Base-by-base conservation (phyloP, 2,888 invertebrate species). In the Arrhopalites spinosus region DNA sequence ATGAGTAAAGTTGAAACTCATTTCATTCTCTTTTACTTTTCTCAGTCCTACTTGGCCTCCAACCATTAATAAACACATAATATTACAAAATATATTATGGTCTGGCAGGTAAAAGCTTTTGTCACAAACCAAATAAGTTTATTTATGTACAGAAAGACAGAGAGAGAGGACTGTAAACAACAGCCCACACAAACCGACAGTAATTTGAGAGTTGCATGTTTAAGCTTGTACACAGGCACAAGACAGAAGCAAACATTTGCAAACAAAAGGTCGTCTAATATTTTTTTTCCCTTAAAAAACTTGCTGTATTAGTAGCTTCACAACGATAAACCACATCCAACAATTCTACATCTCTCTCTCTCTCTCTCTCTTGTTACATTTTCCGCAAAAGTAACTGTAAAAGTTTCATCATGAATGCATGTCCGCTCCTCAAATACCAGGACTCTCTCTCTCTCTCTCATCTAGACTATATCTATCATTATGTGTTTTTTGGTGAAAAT, bases 371-470 rank as follows among this genome's bases (percentile, higher is more conserved):
- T 36, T 3, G 36, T 7, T 15, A 17, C 17, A n/a, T 53, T 53
- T 20, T 30, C 23, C 63, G 66, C n/a, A 27, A 61, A 30, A 30
- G 43, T 64, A 64, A 36, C n/a, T 20, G 69, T 53, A 69, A 69
- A 69, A 69, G 50, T 69, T 59, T 69, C 53, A 50, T 69, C 69
- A 69, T 69, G 69, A 69, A 69, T 69, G 45, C 69, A 69, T 67
- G n/a, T n/a, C 23, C n/a, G 53, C 7, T n/a, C n/a, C 2, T 47
- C 1, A 7, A 3, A 53, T 23, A 53, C 53, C 53, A n/a, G 8
- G 11, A 27, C 5, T 0, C 59, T 25, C 5, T 25, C 23, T n/a
- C 53, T n/a, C 20, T n/a, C 7, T 53, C n/a, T n/a, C 8, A 27
- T 25, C 25, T 25, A 27, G 5, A 27, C 23, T 13, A 1, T 27